A percentile compares a stretch with the other conserved stretches of the same genome.
phyloP scores from a whole-genome alignment of 64 coral and sea anemone species.

The Pachyseris speciosa region DNA sequence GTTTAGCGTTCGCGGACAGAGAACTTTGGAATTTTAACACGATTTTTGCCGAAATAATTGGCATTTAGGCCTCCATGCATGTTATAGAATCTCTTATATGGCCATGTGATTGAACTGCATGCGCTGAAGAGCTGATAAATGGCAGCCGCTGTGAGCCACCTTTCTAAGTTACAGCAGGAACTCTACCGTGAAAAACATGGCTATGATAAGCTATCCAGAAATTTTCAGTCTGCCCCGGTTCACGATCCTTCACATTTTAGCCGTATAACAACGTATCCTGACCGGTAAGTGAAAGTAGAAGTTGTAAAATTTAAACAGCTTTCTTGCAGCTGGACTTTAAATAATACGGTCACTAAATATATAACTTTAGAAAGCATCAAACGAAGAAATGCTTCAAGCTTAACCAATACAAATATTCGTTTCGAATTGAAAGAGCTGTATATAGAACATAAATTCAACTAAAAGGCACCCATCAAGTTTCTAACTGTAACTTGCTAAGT shows the following conservation, averaged over 20 bases:
- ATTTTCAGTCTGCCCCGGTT: slow-evolving; percentile 77
- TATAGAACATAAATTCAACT: no score
- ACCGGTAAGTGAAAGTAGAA: slow-evolving; percentile 59
- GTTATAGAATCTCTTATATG: background rate
- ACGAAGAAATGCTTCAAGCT: background rate
- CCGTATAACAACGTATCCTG: slow-evolving; percentile 80
- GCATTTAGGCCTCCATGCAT: background rate
- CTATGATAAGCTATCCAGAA: slow-evolving; percentile 71
- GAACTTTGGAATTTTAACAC: background rate
- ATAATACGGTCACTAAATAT: no score
- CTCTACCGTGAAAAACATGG: slow-evolving; percentile 83
- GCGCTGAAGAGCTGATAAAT: background rate
- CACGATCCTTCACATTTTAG: slow-evolving; percentile 41
- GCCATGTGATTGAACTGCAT: background rate
- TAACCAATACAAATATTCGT: background rate
- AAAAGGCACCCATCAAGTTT: no score
- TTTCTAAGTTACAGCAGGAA: slow-evolving; percentile 76
- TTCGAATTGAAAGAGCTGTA: background rate
- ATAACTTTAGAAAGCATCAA: background rate
- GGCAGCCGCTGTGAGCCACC: slow-evolving; percentile 17
- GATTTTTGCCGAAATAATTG: background rate
- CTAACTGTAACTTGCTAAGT: no score
- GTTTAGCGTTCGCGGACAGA: slow-evolving; percentile 33
- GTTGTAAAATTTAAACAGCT: background rate
- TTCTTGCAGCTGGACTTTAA: background rate